Evolutionary conservation across 2,888 invertebrate species (phyloP).

Genomic region (Ectemnius continuus): DNA sequence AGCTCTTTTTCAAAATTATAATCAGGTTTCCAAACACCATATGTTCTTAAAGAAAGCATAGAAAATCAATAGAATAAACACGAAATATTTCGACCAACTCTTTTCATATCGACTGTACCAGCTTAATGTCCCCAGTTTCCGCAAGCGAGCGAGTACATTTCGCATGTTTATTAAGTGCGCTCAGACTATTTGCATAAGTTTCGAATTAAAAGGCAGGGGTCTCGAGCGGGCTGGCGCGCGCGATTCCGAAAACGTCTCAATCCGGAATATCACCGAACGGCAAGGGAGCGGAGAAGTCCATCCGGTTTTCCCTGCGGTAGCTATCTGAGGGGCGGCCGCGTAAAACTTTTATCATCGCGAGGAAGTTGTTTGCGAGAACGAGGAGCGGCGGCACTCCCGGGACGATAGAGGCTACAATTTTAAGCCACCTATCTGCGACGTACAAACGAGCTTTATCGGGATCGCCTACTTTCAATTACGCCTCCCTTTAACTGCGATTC

Average conservation of each 20-base stretch:
- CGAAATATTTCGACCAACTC: neutral
- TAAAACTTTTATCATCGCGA: conserved; percentile 15
- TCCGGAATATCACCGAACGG: neutral
- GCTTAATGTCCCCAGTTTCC: neutral
- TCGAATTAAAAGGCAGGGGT: conserved; percentile 38
- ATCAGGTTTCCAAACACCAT: no score
- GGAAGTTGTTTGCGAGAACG: neutral
- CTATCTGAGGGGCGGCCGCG: conserved; percentile 16
- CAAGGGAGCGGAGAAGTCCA: no score
- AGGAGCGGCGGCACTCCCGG: neutral
- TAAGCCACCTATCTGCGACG: neutral
- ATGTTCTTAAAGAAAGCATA: neutral
- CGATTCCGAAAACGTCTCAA: conserved; percentile 39
- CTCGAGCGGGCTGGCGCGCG: no score
- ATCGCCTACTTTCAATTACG: neutral
- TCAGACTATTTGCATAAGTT: conserved; percentile 39
- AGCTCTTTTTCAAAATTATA: no score
- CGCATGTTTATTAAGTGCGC: conserved; percentile 28
- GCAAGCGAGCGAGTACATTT: conserved; percentile 19
- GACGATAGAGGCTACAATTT: neutral
- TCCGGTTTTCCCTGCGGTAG: neutral
- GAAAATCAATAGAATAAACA: no score
- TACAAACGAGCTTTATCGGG: conserved; percentile 9
- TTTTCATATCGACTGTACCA: conserved; percentile 18
- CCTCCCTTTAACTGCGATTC: neutral